These are phyloP conservation scores for Rotaria magnacalcarata DNA, from an alignment of 2,888 invertebrate genomes.

Conservation along the genomic window DNA sequence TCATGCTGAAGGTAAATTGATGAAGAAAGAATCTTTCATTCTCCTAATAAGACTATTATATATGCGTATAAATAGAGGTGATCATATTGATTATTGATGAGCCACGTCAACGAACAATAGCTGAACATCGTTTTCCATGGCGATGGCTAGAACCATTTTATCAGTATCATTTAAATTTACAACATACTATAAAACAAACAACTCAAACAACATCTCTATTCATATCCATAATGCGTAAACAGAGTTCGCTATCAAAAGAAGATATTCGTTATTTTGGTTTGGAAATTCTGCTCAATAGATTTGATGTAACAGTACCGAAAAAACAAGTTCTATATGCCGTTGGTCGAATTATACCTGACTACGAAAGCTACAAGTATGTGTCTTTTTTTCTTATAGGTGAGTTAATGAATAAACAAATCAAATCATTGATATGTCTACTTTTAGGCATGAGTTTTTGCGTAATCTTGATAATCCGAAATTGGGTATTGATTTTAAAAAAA, in stretches of 20 bases:
- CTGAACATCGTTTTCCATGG: constrained; percentile 53
- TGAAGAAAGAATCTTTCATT: background rate
- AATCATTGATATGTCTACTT: background rate
- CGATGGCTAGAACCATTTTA: constrained; percentile 54
- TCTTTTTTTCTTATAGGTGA: background rate
- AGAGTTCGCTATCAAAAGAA: constrained; percentile 40
- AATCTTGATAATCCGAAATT: background rate
- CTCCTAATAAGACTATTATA: too few relatives aligned
- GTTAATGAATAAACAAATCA: background rate
- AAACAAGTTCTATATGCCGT: constrained; percentile 49
- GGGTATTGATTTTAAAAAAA: background rate
- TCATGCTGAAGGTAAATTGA: constrained; percentile 50
- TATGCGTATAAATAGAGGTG: constrained; percentile 49
- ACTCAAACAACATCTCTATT: background rate
- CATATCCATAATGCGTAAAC: constrained; percentile 43
- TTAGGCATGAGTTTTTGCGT: background rate
- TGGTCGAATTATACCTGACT: constrained; percentile 55
- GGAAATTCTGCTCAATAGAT: constrained; percentile 42
- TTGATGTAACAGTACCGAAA: constrained; percentile 38
- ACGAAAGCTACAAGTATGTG: constrained; percentile 53
- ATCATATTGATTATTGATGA: constrained; percentile 52
- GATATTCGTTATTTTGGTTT: constrained; percentile 44
- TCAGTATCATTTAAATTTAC: constrained; percentile 55
- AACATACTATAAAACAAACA: constrained; percentile 3
- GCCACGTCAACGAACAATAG: constrained; percentile 50